These are phyloP conservation scores for Scomber colias DNA, from an alignment of 2,113 vertebrate species.

Conservation along the genomic window DNA sequence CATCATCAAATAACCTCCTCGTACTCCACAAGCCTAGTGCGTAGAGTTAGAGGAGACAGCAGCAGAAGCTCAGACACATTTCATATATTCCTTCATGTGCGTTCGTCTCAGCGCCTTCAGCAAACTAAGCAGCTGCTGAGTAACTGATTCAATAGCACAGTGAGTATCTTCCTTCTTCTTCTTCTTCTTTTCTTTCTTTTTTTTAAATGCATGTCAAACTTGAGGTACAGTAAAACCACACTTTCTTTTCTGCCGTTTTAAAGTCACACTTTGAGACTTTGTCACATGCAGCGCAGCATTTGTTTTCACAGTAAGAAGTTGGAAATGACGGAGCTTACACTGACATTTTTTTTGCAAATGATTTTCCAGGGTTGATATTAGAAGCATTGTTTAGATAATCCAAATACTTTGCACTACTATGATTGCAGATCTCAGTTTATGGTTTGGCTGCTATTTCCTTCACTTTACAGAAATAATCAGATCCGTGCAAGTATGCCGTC, in stretches of 20 bases:
- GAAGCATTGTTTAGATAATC: neutral
- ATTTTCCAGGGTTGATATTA: neutral
- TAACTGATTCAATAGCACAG: conserved; percentile 38
- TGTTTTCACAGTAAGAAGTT: neutral
- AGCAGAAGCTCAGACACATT: conserved; percentile 27
- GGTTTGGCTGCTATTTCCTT: neutral
- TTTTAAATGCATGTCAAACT: neutral
- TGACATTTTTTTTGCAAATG: neutral
- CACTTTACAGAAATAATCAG: neutral
- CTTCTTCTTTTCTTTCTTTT: neutral
- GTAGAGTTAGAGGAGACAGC: conserved; percentile 57
- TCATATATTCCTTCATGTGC: conserved; percentile 4
- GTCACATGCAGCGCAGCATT: neutral
- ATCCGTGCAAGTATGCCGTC: neutral
- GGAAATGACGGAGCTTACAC: neutral
- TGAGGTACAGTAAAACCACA: neutral
- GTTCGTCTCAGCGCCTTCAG: conserved; percentile 10
- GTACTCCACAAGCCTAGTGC: conserved; percentile 63
- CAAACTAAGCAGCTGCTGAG: conserved; percentile 25
- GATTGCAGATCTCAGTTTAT: neutral
- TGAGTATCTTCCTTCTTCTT: conserved; percentile 64
- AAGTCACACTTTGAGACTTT: conserved; percentile 46
- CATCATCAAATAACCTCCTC: conserved; percentile 72
- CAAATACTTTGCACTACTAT: neutral
- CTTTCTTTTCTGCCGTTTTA: neutral